phyloP scores from a whole-genome alignment of 2,888 invertebrate species.

The Drosophila limbata region DNA sequence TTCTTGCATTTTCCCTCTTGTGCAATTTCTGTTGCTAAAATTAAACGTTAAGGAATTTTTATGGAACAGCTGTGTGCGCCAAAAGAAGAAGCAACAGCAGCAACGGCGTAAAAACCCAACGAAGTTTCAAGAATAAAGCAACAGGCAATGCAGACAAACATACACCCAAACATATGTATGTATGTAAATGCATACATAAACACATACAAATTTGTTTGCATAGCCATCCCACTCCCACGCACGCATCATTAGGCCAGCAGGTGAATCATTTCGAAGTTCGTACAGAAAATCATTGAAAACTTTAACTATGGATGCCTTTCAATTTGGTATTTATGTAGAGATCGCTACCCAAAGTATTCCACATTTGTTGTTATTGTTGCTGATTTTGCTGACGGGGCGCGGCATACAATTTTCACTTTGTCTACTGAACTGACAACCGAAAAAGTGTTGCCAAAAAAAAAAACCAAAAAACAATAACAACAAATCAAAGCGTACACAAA shows the following conservation, averaged over 20 bases:
- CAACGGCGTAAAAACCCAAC: conserved; percentile 58
- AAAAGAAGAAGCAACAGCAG: conserved; percentile 38
- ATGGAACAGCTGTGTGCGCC: conserved; percentile 75
- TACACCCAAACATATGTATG: conserved; percentile 12
- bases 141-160: conserved; percentile 41
- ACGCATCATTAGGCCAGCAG: conserved; percentile 44
- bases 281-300: conserved; percentile 39
- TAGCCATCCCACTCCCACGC: conserved; percentile 57
- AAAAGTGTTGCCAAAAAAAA: conserved; percentile 65
- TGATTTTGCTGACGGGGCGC: conserved; percentile 56
- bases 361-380: conserved; percentile 13
- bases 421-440: conserved; percentile 38
- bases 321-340: conserved; percentile 30
- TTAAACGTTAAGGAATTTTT: conserved; percentile 71
- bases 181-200: neutral
- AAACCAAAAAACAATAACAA: conserved; percentile 38
- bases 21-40: conserved; percentile 63
- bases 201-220: conserved; percentile 23
- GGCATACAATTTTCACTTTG: conserved; percentile 77
- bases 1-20: conserved; percentile 64
- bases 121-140: conserved; percentile 66
- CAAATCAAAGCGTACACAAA: conserved; percentile 56
- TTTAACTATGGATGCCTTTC: conserved; percentile 23
- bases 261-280: conserved; percentile 54
- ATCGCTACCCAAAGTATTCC: conserved; percentile 14